phyloP scores from a whole-genome alignment of 2,888 invertebrate genomes.

The Hypselothyrea guttata region DNA sequence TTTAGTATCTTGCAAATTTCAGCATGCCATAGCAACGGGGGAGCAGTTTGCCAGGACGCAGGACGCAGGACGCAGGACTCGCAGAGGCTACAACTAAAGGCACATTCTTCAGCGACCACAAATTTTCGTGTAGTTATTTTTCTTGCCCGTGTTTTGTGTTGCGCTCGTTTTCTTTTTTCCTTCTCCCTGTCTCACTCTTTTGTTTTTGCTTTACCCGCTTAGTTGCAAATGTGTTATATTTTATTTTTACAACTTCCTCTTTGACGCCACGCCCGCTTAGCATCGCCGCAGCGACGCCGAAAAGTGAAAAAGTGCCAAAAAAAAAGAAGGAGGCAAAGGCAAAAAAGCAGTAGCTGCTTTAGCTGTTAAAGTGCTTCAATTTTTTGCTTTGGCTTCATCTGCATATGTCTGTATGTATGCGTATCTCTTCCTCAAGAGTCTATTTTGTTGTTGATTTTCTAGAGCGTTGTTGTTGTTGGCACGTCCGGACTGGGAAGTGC shows the following conservation, averaged over 20 bases:
- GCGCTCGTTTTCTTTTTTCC: slow-evolving; percentile 19
- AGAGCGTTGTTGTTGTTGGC: slow-evolving; percentile 42
- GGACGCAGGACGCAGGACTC: not conserved
- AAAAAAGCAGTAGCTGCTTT: slow-evolving; percentile 32
- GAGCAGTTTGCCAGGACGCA: slow-evolving; percentile 34
- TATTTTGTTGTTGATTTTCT: slow-evolving; percentile 29
- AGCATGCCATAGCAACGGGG: slow-evolving; percentile 44
- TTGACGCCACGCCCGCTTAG: slow-evolving; percentile 11
- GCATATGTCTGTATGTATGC: slow-evolving; percentile 42
- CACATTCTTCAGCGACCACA: slow-evolving; percentile 70
- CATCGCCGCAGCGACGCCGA: slow-evolving; percentile 14
- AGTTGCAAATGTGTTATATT: slow-evolving; percentile 73
- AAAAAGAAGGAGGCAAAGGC: slow-evolving; percentile 32
- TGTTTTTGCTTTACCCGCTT: slow-evolving; percentile 27
- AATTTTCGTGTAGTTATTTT: slow-evolving; percentile 75
- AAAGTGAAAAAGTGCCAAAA: slow-evolving; percentile 69
- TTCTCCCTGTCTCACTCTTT: too few species aligned
- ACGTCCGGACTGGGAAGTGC: slow-evolving; percentile 60
- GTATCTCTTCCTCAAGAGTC: slow-evolving; percentile 35
- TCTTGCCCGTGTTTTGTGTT: slow-evolving; percentile 39
- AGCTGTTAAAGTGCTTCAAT: slow-evolving; percentile 74
- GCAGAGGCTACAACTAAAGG: slow-evolving; percentile 6
- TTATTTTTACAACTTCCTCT: slow-evolving; percentile 75
- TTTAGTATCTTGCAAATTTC: slow-evolving; percentile 71
- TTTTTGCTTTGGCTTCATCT: slow-evolving; percentile 64